Conservation (phyloP, 2,113 vertebrate species). For the Rhabdornis inornatus region DNA sequence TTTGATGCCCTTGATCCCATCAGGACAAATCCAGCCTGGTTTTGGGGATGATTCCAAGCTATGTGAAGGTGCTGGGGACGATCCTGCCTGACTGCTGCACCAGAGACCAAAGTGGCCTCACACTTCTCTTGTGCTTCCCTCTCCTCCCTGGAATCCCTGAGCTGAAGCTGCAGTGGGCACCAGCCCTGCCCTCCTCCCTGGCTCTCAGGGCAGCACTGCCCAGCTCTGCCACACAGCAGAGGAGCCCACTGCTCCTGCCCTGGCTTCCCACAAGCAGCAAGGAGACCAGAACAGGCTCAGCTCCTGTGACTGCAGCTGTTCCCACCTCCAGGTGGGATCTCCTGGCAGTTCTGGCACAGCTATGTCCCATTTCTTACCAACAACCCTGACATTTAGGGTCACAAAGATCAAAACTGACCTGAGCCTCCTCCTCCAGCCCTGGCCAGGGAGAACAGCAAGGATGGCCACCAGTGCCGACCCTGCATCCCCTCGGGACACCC, state of each 20-base stretch:
- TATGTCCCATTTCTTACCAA: not conserved
- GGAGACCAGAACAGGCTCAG: not conserved
- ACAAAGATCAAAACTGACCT: not conserved
- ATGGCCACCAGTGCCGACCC: not conserved
- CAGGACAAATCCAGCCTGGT: not conserved
- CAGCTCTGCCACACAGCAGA: not conserved
- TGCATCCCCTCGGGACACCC: not conserved
- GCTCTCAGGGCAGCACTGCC: not conserved
- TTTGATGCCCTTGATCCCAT: not conserved
- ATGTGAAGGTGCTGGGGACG: not conserved
- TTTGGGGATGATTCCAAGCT: not conserved
- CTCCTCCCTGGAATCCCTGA: not conserved
- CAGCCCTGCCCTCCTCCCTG: not conserved
- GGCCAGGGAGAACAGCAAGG: not conserved
- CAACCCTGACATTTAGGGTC: not conserved
- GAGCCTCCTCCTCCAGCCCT: not conserved
- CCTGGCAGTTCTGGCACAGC: not conserved
- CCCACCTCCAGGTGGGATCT: not conserved
- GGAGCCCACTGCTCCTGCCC: not conserved
- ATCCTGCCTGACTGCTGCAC: not conserved
- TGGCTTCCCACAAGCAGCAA: not conserved
- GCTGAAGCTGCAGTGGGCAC: rapidly evolving
- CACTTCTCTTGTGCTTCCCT: not conserved
- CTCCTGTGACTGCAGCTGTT: not conserved
- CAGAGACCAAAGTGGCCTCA: not conserved